Evolutionary conservation across 2,888 invertebrate species (phyloP), one percentile per base, ranked within the genome.

Genomic region (Perizoma flavofasciatum): DNA sequence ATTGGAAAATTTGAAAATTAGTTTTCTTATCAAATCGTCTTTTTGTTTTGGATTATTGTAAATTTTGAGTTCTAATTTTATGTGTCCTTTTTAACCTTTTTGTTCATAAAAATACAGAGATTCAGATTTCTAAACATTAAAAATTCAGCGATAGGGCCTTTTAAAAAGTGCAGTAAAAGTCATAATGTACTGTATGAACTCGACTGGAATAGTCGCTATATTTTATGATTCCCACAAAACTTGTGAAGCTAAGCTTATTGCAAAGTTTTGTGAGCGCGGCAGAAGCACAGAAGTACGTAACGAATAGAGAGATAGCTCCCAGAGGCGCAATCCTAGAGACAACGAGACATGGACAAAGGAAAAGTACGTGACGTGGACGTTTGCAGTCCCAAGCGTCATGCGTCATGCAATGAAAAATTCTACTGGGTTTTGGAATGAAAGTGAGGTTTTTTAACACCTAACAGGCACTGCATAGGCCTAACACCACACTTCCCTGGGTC

Each of bases 191-290:
- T 22, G 51, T 57, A 53, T 45, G 45, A 52, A 39, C 47, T 44
- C 49, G 22, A 52, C 48, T 35, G 51, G 52, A 61, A 53, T 56
- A 52, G 52, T 52, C 49, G 46, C 56, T 41, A 49, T 55, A 55
- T 53, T 67, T 61, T 59, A 63, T 63, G 61, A 58, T 66, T 61
- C 62, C 61, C 61, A 41, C 52, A 48, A 63, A 63, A 69, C 59
- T 63, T 65, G 58, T 53, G 33, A 65, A 65, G 45, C 41, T 46
- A 55, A 65, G 62, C 65, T 66, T 67, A 69, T 67, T 64, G 65
- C 60, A 37, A 67, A 67, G 65, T 69, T 68, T 51, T 32, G 59
- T 49, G 55, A 63, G 61, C 59, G 60, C 46, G 35, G 55, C 57
- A 55, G 33, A 61, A 61, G 61, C 58, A 64, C 47, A 52, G 32